Evolutionary conservation across 2,113 vertebrate genomes (phyloP), one percentile per base, ranked within the genome.

Genomic region (Rhinoderma darwinii): DNA sequence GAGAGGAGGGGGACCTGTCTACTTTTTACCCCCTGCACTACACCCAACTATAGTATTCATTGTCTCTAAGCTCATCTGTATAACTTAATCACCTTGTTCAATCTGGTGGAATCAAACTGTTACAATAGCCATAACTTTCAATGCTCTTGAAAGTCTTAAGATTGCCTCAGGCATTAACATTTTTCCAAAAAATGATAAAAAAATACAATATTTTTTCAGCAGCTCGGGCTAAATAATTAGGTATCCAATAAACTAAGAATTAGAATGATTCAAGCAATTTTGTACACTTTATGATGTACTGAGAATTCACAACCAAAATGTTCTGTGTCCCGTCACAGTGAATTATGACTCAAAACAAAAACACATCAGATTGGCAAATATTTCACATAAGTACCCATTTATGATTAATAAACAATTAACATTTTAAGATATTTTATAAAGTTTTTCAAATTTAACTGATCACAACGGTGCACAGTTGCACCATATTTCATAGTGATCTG

Each of bases 21-120:
- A 68, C 44, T 51, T 70, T 35, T 44, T 39, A 68, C 61, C 61
- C 68, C 41, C 41, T 32, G 61, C n/a, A 30, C 15, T 82, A 44
- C 30, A 72, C 43, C 30, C 63, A 50, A 51, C 56, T 44, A n/a
- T 32, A 37, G 39, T 66, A 30, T 20, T 70, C 66, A 72, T 44
- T 82, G 59, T 82, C 79, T 44, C 39, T 27, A 39, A 63, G 61
- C 79, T 82, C 22, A 66, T 82, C 56, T 44, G 79, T 43, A 82
- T 66, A 82, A 66, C 79, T 82, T 82, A 27, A 82, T 82, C 39
- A 63, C 56, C 25, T 44, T 27, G 37, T 63, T 41, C 59, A 41
- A 81, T 66, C 12, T 82, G 8, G n/a, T 63, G 56, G 59, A 66
- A 44, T 82, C 79, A 66, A 63, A 30, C 35, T n/a, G 12, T 22